A percentile compares a stretch with the other conserved stretches of the same genome.
These are phyloP conservation scores for Grus americana DNA, from an alignment of 2,113 vertebrate genomes.

Conservation along the genomic window DNA sequence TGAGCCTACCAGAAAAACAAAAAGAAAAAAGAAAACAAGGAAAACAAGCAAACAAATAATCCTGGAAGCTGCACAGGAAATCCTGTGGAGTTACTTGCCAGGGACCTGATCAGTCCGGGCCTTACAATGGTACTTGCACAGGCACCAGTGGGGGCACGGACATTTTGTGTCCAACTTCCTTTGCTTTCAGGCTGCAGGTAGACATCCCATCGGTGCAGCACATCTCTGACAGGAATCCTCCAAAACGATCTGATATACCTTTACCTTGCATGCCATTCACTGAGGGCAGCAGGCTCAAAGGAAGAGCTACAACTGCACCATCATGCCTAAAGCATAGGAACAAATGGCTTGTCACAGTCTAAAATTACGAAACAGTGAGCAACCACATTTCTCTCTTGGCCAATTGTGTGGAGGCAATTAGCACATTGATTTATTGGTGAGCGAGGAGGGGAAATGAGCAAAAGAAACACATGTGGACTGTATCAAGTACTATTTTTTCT, in stretches of 20 bases:
- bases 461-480: neutral
- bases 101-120: neutral
- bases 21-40: neutral
- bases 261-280: neutral
- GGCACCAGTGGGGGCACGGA: neutral
- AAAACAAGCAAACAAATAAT: neutral
- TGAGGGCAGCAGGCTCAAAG: neutral
- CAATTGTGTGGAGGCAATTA: neutral
- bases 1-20: neutral
- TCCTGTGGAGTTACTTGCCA: neutral
- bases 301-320: neutral
- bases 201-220: neutral
- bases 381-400: neutral
- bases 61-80: neutral
- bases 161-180: neutral
- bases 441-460: neutral
- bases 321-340: neutral
- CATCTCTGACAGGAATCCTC: neutral
- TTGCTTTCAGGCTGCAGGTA: accelerated
- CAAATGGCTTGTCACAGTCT: neutral
- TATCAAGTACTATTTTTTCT: neutral
- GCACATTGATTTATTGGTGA: neutral
- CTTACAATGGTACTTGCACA: neutral
- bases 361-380: neutral
- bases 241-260: neutral